A percentile compares a stretch with the other conserved stretches of the same genome.
Evolutionary conservation across 2,797 vertebrate genomes (phyloP).

Genomic region (Hippopotamyrus pictus): DNA sequence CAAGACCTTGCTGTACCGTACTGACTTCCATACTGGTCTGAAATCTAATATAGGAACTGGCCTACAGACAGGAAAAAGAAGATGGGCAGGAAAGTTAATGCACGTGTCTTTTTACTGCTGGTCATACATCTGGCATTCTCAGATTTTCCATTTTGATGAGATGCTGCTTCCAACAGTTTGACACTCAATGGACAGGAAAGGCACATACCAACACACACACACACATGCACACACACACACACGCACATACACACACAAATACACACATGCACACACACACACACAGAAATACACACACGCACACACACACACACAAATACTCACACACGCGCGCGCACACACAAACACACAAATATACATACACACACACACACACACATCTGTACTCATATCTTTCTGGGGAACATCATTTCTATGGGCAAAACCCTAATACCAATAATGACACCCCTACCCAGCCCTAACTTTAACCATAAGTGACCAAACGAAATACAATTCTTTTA

Average conservation of each 20-base stretch:
- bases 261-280: no score
- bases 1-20: not conserved
- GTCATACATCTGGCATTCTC: not conserved
- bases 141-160: conserved; percentile 1
- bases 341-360: no score
- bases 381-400: no score
- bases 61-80: not conserved
- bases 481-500: no score
- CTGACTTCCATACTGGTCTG: not conserved
- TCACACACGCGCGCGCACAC: no score
- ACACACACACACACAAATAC: no score
- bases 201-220: not conserved
- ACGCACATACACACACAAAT: not conserved
- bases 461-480: no score
- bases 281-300: no score
- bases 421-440: no score
- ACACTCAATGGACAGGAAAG: not conserved
- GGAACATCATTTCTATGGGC: no score
- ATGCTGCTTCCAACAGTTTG: not conserved
- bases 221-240: not conserved
- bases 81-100: not conserved
- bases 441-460: no score
- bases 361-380: no score
- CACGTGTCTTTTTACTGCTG: not conserved
- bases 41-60: not conserved